A percentile compares a stretch with the other conserved stretches of the same genome.
phyloP scores from a whole-genome alignment of 2,888 invertebrate species.

The Drosophila anomalata region DNA sequence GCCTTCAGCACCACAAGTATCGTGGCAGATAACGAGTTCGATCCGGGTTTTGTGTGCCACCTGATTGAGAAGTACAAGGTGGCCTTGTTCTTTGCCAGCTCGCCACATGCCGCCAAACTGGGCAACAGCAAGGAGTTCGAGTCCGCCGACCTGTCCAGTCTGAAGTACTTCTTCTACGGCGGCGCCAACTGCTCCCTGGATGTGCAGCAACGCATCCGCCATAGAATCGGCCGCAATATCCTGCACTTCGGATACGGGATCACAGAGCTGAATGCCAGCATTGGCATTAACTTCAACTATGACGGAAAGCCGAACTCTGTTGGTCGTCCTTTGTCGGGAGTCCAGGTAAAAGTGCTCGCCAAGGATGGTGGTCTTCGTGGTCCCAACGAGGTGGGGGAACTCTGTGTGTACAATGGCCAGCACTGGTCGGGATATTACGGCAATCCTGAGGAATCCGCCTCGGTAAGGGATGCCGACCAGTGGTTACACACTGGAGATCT shows the following conservation, averaged over 20 bases:
- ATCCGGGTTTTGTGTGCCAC: slow-evolving; percentile 49
- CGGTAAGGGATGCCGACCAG: slow-evolving; percentile 62
- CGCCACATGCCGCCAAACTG: slow-evolving; percentile 53
- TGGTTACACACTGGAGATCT: slow-evolving; percentile 79
- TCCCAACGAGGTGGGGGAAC: slow-evolving; percentile 66
- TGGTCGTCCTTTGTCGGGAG: slow-evolving; percentile 47
- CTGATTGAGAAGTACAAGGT: slow-evolving; percentile 62
- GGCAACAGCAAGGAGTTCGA: slow-evolving; percentile 47
- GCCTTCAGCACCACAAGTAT: slow-evolving; percentile 62
- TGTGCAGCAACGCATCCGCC: slow-evolving; percentile 48
- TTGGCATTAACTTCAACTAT: slow-evolving; percentile 38
- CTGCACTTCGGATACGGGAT: slow-evolving; percentile 62
- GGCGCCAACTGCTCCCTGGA: slow-evolving; percentile 55
- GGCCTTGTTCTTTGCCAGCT: slow-evolving; percentile 50
- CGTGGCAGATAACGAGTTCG: slow-evolving; percentile 59
- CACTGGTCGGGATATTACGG: slow-evolving; percentile 73
- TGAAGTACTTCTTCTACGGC: slow-evolving; percentile 53
- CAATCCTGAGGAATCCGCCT: slow-evolving; percentile 58
- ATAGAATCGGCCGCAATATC: slow-evolving; percentile 49
- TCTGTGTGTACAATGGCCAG: slow-evolving; percentile 51
- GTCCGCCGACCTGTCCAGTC: slow-evolving; percentile 48
- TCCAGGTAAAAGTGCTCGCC: slow-evolving; percentile 65
- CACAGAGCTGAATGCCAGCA: slow-evolving; percentile 62
- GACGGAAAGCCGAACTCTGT: slow-evolving; percentile 20
- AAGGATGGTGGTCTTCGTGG: slow-evolving; percentile 56